Evolutionary conservation across 2,888 invertebrate genomes (phyloP), one percentile per base, ranked within the genome.

Genomic region (Craniophora ligustri): DNA sequence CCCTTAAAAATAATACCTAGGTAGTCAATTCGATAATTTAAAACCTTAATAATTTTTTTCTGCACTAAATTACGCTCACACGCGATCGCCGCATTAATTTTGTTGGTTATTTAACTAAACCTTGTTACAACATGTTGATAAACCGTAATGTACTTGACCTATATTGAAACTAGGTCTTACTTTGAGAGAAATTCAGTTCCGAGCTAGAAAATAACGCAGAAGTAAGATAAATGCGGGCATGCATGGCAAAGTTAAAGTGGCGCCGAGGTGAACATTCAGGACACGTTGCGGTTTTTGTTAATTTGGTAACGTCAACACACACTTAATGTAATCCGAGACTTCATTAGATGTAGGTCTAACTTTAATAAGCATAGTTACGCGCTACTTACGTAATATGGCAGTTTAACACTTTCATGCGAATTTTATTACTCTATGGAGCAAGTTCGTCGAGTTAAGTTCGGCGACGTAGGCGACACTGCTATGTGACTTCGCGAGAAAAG

Each of bases 51-150:
- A 26, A 35, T 53, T 56, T 60, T 40, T 66, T 73, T 53, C 14
- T 72, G 55, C 58, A 59, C 47, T 45, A 48, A 67, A 54, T 56
- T 42, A 36, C 39, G 32, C 64, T 56, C 45, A 67, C 82, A 83
- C 81, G 82, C 82, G 71, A 83, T 75, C 57, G 45, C 53, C 68
- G 57, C 76, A 76, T 82, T 82, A 76, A 76, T 78, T 75, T 70
- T 59, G 72, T 73, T 68, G 65, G 68, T 74, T 72, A 74, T 62
- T 72, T 51, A 56, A 69, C 63, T 55, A 38, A 61, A 61, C 73
- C 64, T 65, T 48, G 60, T 61, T 69, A 63, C 50, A 57, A 67
- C 40, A 54, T 57, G 57, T 59, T 63, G 63, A 71, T 67, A 61
- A 54, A 60, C 38, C 57, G 49, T 50, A 41, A 58, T 48, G 67